Conservation (phyloP, 2,888 invertebrate genomes). For the Listrodromus nycthemerus region DNA sequence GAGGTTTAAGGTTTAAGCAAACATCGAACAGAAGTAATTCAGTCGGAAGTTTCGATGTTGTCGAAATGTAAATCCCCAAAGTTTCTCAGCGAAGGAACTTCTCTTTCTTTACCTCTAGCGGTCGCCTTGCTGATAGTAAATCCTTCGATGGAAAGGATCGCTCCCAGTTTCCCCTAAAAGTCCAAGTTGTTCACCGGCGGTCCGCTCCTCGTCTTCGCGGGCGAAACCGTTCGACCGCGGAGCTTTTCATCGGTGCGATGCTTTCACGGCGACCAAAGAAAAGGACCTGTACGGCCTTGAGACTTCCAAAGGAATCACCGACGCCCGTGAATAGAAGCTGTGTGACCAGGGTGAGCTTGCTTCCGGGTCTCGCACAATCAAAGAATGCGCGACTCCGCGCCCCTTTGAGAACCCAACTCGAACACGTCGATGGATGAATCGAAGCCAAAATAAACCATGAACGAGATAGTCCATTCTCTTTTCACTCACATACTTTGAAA, state of each 20-base stretch:
- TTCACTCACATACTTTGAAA: slow-evolving; percentile 6
- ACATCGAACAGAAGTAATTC: too few relatives aligned
- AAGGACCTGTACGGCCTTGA: slow-evolving; percentile 13
- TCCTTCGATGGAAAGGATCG: slow-evolving; percentile 21
- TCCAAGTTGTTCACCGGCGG: slow-evolving; percentile 2
- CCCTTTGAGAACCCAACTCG: slow-evolving; percentile 22
- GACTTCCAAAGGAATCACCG: slow-evolving; percentile 18
- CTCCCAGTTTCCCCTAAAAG: slow-evolving; percentile 6
- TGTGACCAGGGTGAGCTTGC: slow-evolving; percentile 24
- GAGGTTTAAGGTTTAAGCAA: too few relatives aligned
- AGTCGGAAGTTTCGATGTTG: too few relatives aligned
- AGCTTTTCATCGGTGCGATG: slow-evolving; percentile 24
- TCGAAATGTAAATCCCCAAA: background rate
- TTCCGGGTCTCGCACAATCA: slow-evolving; percentile 26
- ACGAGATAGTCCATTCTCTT: background rate
- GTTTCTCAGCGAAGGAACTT: background rate
- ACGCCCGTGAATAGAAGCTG: slow-evolving; percentile 1
- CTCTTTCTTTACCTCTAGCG: background rate
- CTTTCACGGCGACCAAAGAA: slow-evolving; percentile 36
- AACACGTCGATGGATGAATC: slow-evolving; percentile 29
- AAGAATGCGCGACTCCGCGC: slow-evolving; percentile 13
- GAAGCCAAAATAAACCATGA: slow-evolving; percentile 34
- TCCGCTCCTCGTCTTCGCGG: slow-evolving; percentile 1
- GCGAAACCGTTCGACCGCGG: slow-evolving; percentile 21
- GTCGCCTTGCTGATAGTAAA: slow-evolving; percentile 32